Evolutionary conservation across 1,140 invertebrate genomes (phyloP).

Genomic region (Goniozus legneri): DNA sequence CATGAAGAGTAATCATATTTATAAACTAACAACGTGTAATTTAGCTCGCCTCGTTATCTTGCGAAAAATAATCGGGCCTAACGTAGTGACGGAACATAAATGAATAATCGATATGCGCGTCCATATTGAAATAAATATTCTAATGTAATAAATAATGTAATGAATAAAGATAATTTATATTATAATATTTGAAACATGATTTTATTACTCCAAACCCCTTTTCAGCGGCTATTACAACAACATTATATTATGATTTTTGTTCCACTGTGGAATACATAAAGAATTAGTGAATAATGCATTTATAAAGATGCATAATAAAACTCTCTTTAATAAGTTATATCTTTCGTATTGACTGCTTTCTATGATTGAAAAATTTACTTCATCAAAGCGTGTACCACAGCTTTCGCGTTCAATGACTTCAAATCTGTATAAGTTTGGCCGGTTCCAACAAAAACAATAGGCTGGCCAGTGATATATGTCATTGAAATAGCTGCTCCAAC

Average conservation of each 20-base stretch:
- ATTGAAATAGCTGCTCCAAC: conserved; percentile 99
- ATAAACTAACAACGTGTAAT: too few relatives aligned
- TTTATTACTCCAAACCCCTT: too few relatives aligned
- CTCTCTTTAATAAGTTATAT: neutral
- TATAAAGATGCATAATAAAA: neutral
- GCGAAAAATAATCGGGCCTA: too few relatives aligned
- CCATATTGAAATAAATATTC: too few relatives aligned
- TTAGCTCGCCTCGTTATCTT: too few relatives aligned
- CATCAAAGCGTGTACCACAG: conserved; percentile 94
- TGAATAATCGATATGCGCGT: too few relatives aligned
- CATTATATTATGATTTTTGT: too few relatives aligned
- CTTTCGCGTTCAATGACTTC: conserved; percentile 93
- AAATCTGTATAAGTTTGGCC: conserved; percentile 99
- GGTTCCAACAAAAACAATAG: conserved; percentile 99
- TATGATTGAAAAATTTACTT: conserved; percentile 72
- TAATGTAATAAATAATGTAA: conserved; percentile 5
- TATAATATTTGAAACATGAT: too few relatives aligned
- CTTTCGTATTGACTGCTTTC: neutral
- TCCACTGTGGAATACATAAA: neutral
- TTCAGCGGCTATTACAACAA: too few relatives aligned
- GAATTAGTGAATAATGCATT: too few relatives aligned
- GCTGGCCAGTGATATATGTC: conserved; percentile 99
- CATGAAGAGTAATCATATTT: neutral
- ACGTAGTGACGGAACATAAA: too few relatives aligned
- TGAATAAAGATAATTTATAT: conserved; percentile 9